A percentile compares a stretch with the other conserved stretches of the same genome.
Evolutionary conservation across 2,797 vertebrate species (phyloP).

Genomic region (Diceros bicornis): DNA sequence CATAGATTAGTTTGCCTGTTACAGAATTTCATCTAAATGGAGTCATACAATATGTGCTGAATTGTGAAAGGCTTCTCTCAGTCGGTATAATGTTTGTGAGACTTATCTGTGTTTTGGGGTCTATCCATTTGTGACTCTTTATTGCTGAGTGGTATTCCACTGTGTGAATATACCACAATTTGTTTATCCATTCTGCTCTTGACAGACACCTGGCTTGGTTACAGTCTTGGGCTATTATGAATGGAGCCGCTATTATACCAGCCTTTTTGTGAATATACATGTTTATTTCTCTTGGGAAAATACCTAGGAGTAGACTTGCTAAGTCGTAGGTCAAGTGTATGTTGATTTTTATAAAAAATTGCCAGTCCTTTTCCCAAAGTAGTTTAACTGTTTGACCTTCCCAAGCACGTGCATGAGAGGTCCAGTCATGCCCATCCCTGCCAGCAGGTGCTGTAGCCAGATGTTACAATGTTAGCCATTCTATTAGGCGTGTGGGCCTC

Average conservation of each 20-base stretch:
- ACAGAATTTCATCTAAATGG: neutral
- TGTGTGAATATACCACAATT: neutral
- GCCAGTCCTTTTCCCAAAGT: neutral
- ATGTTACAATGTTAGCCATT: neutral
- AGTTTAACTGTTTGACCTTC: neutral
- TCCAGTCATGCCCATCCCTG: neutral
- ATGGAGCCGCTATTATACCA: neutral
- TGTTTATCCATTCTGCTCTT: neutral
- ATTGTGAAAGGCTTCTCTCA: neutral
- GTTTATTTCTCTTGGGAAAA: neutral
- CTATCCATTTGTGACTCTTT: neutral
- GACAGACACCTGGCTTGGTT: neutral
- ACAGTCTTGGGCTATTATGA: neutral
- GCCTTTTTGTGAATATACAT: neutral
- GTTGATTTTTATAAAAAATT: neutral
- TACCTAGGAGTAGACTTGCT: neutral
- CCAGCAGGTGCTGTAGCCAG: neutral
- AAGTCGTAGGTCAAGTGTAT: neutral
- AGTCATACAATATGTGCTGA: neutral
- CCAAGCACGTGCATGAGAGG: neutral
- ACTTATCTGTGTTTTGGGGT: neutral
- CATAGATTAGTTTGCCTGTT: neutral
- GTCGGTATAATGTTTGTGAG: neutral
- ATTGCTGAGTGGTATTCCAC: neutral
- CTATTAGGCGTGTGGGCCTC: neutral